These are phyloP conservation scores for Selenia dentaria DNA, from an alignment of 2,888 invertebrate genomes.

Conservation along the genomic window DNA sequence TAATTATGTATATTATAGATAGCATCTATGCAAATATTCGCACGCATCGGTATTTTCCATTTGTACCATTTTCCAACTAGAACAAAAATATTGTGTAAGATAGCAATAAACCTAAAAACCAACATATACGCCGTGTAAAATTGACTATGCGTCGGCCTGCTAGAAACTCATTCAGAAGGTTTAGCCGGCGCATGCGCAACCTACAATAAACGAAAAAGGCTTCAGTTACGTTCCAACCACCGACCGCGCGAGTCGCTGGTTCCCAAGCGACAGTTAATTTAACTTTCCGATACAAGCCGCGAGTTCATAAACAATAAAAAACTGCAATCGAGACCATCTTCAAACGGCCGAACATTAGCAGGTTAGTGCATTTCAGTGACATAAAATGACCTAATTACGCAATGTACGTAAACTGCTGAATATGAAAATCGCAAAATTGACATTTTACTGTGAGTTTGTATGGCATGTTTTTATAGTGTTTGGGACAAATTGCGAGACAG, in stretches of 20 bases:
- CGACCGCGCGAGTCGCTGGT: constrained; percentile 35
- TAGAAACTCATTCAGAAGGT: constrained; percentile 26
- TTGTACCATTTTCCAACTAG: constrained; percentile 5
- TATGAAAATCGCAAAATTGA: background rate
- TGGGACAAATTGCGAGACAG: background rate
- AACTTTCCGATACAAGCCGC: constrained; percentile 11
- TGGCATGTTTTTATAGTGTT: background rate
- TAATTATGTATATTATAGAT: background rate
- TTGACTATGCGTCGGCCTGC: constrained; percentile 17
- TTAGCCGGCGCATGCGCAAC: constrained; percentile 31
- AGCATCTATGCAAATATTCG: constrained; percentile 8
- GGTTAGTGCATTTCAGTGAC: constrained; percentile 28
- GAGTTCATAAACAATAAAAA: constrained; percentile 20
- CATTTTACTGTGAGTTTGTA: constrained; percentile 2
- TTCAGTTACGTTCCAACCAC: constrained; percentile 39
- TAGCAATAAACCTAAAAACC: constrained; percentile 27
- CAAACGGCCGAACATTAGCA: constrained; percentile 8
- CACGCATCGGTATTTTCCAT: constrained; percentile 1
- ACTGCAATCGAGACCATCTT: constrained; percentile 8
- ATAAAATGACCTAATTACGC: constrained; percentile 2
- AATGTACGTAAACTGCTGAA: constrained; percentile 1
- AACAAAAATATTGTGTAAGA: constrained; percentile 24
- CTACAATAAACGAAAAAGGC: constrained; percentile 20
- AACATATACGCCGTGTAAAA: constrained; percentile 25
- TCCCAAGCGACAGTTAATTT: constrained; percentile 1